These are phyloP conservation scores for Epizoanthus ramosus DNA, from an alignment of 92 coral and sea anemone genomes.

Conservation along the genomic window DNA sequence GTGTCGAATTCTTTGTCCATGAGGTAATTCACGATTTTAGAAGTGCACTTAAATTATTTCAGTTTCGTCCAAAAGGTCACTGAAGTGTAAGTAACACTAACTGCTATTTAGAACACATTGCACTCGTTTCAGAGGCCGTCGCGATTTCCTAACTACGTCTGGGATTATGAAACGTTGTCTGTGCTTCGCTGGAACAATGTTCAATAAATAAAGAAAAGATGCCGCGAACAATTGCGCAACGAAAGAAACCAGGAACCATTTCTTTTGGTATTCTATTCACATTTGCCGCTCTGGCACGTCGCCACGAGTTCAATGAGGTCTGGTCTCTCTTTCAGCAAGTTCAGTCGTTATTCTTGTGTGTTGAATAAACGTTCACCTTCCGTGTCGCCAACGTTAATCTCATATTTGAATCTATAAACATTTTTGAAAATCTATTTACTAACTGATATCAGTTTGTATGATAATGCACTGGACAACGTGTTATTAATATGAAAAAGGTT, in stretches of 20 bases:
- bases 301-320: neutral
- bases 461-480: neutral
- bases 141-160: neutral
- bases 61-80: conserved; percentile 20
- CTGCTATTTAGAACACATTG: neutral
- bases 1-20: conserved; percentile 35
- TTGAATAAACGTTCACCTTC: neutral
- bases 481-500: neutral
- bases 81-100: neutral
- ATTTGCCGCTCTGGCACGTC: neutral
- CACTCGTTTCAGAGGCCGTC: neutral
- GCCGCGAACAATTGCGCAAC: neutral
- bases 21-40: conserved; percentile 24
- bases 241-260: neutral
- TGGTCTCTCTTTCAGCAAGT: neutral
- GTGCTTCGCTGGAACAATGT: neutral
- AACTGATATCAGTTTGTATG: neutral
- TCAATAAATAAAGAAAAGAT: neutral
- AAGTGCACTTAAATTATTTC: neutral
- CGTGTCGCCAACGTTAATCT: neutral
- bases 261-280: neutral
- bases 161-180: neutral
- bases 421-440: neutral
- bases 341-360: neutral
- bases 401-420: conserved; percentile 10